Base-by-base conservation (phyloP, 37 sponge, comb jelly and placozoan species). In the Cliona cf. orientalis region DNA sequence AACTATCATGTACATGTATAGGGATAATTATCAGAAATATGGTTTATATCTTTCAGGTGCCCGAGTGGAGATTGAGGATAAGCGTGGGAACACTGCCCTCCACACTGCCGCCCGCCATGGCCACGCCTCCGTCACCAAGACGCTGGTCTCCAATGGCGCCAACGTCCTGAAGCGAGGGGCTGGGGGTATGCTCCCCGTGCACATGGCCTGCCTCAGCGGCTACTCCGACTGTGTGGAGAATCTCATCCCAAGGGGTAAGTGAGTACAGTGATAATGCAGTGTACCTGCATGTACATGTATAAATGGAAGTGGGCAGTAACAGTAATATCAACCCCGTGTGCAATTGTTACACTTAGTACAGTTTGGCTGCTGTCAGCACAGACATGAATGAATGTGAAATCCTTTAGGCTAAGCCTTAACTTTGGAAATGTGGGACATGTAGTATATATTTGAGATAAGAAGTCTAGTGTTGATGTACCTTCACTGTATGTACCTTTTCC, bases 121-220 rank as follows among this genome's bases (percentile, higher is more conserved):
- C 65, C 94, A 92, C 46, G 83, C 87, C 28, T 83, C 87, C n/a
- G 89, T 92, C 11, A 69, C 88, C 23, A 87, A 92, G 66, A 89
- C 84, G 6, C 87, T 95, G 40, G 45, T 92, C 32, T 60, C 75
- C 53, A 78, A 76, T 65, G 82, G 93, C 2, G 96, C 93, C 45
- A 66, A 72, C 36, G 21, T 75, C 56, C 29, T 57, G 33, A 81
- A 87, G 56, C 76, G 87, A 12, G 96, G 94, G 1, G 62, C 92
- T 17, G 78, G 86, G 28, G 96, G 96, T 29, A 92, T 95, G 93
- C 66, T 89, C 12, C 93, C 96, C 5, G 39, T 95, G 14, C 96
- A 95, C 76, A 84, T 95, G 93, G 96, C 96, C 17, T 89, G 93
- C 58, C 90, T 95, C 63, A 86, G 92, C 84, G 94, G 94, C 34